Evolutionary conservation across 2,113 vertebrate species (phyloP).

Genomic region (Elgaria multicarinata): DNA sequence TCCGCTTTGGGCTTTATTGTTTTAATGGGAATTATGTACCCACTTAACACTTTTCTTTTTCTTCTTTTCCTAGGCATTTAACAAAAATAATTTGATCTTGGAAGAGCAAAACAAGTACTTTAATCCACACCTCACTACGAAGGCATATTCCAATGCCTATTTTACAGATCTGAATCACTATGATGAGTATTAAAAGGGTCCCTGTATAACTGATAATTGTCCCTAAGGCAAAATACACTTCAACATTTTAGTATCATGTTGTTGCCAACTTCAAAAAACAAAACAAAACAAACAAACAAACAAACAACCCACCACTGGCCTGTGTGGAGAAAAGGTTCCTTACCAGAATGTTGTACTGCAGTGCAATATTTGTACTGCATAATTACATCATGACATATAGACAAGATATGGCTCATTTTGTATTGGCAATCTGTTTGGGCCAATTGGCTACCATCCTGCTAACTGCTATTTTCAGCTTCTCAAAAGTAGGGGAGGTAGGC

Average conservation of each 20-base stretch:
- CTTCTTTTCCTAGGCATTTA: conserved; percentile 87
- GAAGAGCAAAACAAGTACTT: conserved; percentile 99
- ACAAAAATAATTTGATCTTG: conserved; percentile 98
- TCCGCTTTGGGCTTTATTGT: not conserved
- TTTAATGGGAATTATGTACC: not conserved
- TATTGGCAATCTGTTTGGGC: conserved; percentile 30
- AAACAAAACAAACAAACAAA: no score
- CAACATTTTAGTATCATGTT: conserved; percentile 65
- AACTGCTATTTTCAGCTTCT: conserved; percentile 51
- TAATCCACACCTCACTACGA: conserved; percentile 93
- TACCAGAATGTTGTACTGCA: conserved; percentile 42
- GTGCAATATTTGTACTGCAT: not conserved
- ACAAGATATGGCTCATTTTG: conserved; percentile 19
- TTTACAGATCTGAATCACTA: conserved; percentile 98
- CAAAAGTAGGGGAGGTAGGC: conserved; percentile 25
- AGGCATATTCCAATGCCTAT: conserved; percentile 97
- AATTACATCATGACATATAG: conserved; percentile 27
- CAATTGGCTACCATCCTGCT: conserved; percentile 41
- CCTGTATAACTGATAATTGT: conserved; percentile 57
- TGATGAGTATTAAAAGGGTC: conserved; percentile 90
- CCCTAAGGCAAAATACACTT: conserved; percentile 69
- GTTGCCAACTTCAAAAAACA: conserved; percentile 59
- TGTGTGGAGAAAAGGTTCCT: conserved; percentile 51
- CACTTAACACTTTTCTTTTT: conserved; percentile 17
- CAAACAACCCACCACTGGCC: no score